Conservation (phyloP, 2,888 invertebrate species). For the Campoletis raptor region DNA sequence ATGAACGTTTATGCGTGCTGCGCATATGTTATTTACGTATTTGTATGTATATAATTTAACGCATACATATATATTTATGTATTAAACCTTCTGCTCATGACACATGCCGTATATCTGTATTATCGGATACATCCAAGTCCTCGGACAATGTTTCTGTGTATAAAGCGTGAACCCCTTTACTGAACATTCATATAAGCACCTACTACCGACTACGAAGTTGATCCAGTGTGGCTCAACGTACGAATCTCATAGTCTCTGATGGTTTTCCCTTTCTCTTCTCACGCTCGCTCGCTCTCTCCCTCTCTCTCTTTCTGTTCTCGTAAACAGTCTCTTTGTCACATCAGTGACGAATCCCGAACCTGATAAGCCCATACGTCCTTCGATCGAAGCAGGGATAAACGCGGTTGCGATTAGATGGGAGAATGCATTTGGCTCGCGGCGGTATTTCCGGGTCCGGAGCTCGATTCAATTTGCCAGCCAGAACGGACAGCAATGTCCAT, state of each 20-base stretch:
- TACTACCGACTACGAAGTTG: constrained; percentile 5
- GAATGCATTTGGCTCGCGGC: constrained; percentile 75
- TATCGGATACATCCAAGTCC: constrained; percentile 25
- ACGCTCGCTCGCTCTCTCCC: not conserved
- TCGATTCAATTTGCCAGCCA: constrained; percentile 79
- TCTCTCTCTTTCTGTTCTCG: constrained; percentile 24
- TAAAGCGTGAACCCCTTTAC: constrained; percentile 22
- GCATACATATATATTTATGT: not conserved
- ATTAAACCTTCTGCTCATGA: constrained; percentile 2
- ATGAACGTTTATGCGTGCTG: not conserved
- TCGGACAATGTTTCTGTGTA: constrained; percentile 39
- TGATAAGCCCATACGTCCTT: constrained; percentile 67
- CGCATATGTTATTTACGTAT: constrained; percentile 7
- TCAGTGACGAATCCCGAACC: constrained; percentile 51
- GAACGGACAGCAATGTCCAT: constrained; percentile 66
- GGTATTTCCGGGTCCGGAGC: constrained; percentile 74
- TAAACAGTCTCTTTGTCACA: constrained; percentile 35
- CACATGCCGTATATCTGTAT: constrained; percentile 7
- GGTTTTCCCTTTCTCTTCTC: not conserved
- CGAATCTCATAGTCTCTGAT: not conserved
- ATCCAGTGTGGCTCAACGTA: not conserved
- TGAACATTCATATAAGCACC: constrained; percentile 37
- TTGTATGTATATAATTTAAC: not conserved
- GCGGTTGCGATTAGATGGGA: constrained; percentile 76
- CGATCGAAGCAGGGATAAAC: constrained; percentile 73